Base-by-base conservation (phyloP, 2,113 vertebrate species). In the Dolichotis patagonum region DNA sequence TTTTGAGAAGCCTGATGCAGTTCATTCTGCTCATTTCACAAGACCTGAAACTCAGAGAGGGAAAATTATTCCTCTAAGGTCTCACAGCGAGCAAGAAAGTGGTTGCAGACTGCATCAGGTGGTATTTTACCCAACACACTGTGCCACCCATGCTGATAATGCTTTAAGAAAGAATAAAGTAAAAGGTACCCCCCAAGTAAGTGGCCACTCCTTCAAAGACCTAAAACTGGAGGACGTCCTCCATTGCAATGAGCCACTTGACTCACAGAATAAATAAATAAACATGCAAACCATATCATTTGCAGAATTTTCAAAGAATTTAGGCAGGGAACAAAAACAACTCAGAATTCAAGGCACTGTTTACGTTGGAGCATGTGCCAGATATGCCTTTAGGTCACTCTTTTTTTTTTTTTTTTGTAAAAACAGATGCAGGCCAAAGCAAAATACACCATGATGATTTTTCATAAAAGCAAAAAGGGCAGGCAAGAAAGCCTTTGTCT, bases 291-390 rank as follows among this genome's bases (percentile, higher is more conserved):
- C 75, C 78, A 35, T 11, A 69, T 46, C n/a, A 65, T 96, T 94
- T 96, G 95, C 20, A 26, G 67, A 38, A 58, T 91, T 98, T 97
- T 97, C 90, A 98, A 98, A 96, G 90, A 93, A 95, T 95, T 94
- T 2, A 80, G 65, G 81, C 75, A 93, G 88, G 83, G 91, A 83
- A 17, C 30, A 71, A 93, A 97, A 96, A 88, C 78, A 95, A 92
- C 75, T 96, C 87, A 85, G 49, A 94, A 91, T 67, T 65, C 41
- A 96, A 80, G 88, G 95, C n/a, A 63, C 49, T 94, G n/a, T 97
- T 98, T 98, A 87, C 62, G 85, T 96, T 97, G 95, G 93, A 69
- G 84, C 78, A 52, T 49, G 38, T 24, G 7, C 20, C 96, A 90
- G 38, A 58, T 67, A 65, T 32, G 86, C 52, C 87, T 97, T 94